Percentiles rank a stretch among this genome's conserved stretches.
These are phyloP conservation scores for Coelogynopora nodosa DNA, from an alignment of 2,888 invertebrate genomes.

Conservation along the genomic window DNA sequence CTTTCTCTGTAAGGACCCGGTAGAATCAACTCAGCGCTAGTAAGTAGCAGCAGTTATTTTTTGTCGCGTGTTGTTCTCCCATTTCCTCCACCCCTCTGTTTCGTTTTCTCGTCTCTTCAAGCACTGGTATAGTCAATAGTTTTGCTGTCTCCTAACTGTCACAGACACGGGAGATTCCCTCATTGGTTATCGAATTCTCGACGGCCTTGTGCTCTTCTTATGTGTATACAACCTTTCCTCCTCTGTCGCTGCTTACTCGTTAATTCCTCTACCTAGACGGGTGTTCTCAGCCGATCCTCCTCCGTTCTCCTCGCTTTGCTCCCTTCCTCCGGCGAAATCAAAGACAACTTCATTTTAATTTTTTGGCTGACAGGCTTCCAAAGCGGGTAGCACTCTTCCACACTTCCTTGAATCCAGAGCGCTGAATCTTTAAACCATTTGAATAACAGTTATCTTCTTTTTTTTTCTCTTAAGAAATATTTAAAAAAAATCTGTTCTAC, in stretches of 20 bases:
- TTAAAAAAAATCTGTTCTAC: too few relatives aligned
- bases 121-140: background rate
- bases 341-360: background rate
- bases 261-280: background rate
- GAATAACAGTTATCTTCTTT: too few relatives aligned
- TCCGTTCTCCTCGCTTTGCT: background rate
- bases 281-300: background rate
- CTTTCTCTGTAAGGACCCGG: too few relatives aligned
- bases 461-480: too few relatives aligned
- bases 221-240: background rate
- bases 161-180: background rate
- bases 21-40: background rate
- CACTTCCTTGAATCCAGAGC: too few relatives aligned
- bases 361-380: background rate
- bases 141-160: background rate
- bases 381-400: too few relatives aligned
- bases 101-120: background rate
- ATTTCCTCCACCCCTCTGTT: background rate
- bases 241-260: background rate
- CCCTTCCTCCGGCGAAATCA: background rate
- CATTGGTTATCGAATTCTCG: background rate
- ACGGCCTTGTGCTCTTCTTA: background rate
- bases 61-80: background rate
- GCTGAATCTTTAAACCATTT: too few relatives aligned
- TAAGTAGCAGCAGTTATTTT: background rate